Base-by-base conservation (phyloP, 30 jellyfish, hydroid and myxozoan genomes). In the Aurelia sp. region DNA sequence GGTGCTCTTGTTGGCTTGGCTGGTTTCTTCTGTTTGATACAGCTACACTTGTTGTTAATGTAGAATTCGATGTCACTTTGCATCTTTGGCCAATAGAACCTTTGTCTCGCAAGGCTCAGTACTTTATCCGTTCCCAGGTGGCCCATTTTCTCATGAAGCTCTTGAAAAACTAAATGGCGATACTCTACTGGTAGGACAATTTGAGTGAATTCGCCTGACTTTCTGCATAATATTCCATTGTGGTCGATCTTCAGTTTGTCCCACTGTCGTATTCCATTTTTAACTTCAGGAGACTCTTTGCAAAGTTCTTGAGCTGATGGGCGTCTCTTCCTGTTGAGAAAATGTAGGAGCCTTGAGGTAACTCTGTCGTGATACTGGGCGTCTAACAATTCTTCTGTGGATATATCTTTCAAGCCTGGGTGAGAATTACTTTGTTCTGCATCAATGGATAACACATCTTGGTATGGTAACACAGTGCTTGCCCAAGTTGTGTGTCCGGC, bases 61-160 rank as follows among this genome's bases (percentile, higher is more conserved):
- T 27, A 27, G 33, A 27, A 27, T 27, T 27, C 33, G 2, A 27
- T 27, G 33, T 27, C 33, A 27, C 2, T 27, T 27, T 27, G 33
- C 33, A 27, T 27, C 33, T 27, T 27, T 27, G 33, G 33, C 44
- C 58, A 44, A 40, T 38, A 82, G 65, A 82, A 51, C 22, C 92
- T 44, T 63, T 69, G 44, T 38, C 92, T 57, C 11, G 63, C 86
- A 8, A 75, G 63, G 13, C 38, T 51, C 0, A 41, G 21, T 9
- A 79, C 92, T 30, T 62, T 33, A 1, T 86, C 92, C 7, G 63
- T 13, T 20, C 92, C 89, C 9, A 78, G 87, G 82, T 86, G 96
- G 13, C 93, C 96, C 93, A 86, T 86, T 8, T 67, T 57, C 24
- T 16, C 76, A 38, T 86, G 92, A 11, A 86, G 38, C 35, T 84